phyloP scores from a whole-genome alignment of 2,888 invertebrate genomes.

The Ectemnius cavifrons region DNA sequence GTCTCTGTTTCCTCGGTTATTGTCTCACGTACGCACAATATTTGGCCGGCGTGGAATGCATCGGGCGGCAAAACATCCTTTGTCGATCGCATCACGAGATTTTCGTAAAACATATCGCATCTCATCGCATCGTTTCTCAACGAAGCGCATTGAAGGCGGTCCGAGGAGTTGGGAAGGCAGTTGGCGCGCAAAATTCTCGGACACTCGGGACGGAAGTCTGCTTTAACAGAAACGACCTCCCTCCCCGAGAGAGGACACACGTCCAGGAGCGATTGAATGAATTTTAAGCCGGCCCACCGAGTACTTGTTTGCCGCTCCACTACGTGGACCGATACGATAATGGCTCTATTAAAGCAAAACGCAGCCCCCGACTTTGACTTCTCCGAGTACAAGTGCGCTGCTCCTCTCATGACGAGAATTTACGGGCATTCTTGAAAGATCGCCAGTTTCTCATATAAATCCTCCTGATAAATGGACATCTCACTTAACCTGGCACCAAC shows the following conservation, averaged over 20 bases:
- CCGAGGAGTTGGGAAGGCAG: conserved; percentile 14
- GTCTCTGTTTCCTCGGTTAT: conserved; percentile 4
- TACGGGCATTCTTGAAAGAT: no score
- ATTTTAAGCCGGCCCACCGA: conserved; percentile 23
- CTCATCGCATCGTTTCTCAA: conserved; percentile 29
- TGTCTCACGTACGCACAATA: conserved; percentile 22
- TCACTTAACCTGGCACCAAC: no score
- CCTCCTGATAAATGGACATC: no score
- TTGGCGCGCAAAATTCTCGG: conserved; percentile 15
- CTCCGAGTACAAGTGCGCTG: not conserved
- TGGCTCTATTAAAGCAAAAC: not conserved
- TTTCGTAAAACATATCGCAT: not conserved
- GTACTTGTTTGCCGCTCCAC: not conserved
- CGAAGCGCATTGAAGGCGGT: conserved; percentile 48
- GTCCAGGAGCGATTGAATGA: conserved; percentile 34
- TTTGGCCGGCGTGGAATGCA: conserved; percentile 7
- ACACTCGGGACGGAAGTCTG: conserved; percentile 28
- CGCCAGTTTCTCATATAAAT: no score
- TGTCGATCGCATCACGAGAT: not conserved
- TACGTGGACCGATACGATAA: conserved; percentile 5
- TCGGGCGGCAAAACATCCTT: not conserved
- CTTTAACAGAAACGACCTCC: conserved; percentile 43
- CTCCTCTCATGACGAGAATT: no score
- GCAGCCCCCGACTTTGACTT: not conserved
- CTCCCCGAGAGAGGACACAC: conserved; percentile 9